These are phyloP conservation scores for Barbus barbus DNA, from an alignment of 2,113 vertebrate genomes.

Conservation along the genomic window DNA sequence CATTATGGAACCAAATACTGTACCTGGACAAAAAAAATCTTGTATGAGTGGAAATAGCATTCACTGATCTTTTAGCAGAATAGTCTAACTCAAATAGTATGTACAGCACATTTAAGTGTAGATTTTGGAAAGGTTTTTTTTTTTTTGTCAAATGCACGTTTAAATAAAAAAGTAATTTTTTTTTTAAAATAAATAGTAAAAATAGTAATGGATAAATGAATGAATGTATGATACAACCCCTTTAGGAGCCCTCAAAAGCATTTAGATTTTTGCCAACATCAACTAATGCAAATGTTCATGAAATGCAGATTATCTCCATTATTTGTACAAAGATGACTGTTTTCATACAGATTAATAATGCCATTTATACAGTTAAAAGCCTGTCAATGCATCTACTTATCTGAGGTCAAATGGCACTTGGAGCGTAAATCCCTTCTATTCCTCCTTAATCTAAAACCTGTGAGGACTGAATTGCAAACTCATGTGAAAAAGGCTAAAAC, in stretches of 20 bases:
- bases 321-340: not conserved
- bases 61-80: not conserved
- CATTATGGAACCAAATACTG: not conserved
- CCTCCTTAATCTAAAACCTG: not conserved
- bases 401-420: conserved; percentile 11
- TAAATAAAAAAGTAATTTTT: too few species aligned
- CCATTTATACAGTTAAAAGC: not conserved
- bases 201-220: too few species aligned
- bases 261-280: not conserved
- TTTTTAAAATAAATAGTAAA: too few species aligned
- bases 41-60: not conserved
- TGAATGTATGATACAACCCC: too few species aligned
- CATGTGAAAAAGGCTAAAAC: not conserved
- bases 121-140: not conserved
- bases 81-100: not conserved
- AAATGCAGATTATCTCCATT: not conserved
- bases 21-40: too few species aligned
- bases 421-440: not conserved
- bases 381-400: not conserved
- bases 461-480: not conserved
- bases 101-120: not conserved
- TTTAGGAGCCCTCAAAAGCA: not conserved
- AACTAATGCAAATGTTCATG: not conserved
- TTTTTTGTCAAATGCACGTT: not conserved
- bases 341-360: not conserved